Percentiles rank a stretch among this genome's conserved stretches.
These are phyloP conservation scores for Heliornis fulica DNA, from an alignment of 2,113 vertebrate species.

Conservation along the genomic window DNA sequence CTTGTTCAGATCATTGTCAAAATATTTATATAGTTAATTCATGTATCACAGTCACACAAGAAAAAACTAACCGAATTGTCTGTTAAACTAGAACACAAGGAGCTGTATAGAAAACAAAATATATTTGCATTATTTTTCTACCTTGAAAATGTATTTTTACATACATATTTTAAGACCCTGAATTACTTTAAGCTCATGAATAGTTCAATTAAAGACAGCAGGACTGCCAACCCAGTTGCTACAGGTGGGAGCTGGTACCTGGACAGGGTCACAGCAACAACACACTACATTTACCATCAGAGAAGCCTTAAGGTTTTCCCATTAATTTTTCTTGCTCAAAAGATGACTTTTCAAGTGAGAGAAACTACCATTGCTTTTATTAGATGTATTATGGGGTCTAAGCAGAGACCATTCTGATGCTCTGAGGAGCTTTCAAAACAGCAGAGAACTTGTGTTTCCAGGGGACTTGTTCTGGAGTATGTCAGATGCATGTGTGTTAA, in stretches of 20 bases:
- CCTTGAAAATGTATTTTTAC: not conserved
- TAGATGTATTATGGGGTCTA: not conserved
- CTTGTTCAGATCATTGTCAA: not conserved
- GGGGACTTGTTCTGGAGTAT: not conserved
- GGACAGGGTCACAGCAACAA: not conserved
- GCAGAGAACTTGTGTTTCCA: not conserved
- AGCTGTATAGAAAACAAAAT: not conserved
- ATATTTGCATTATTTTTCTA: not conserved
- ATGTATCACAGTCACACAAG: not conserved
- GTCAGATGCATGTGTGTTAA: not conserved
- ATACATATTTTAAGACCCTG: not conserved
- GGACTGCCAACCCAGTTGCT: not conserved
- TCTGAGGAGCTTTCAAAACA: not conserved
- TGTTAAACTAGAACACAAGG: not conserved
- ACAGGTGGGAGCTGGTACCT: not conserved
- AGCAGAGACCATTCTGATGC: not conserved
- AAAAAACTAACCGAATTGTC: not conserved
- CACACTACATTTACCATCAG: rapidly evolving
- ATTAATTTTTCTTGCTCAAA: not conserved
- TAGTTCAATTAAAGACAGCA: not conserved
- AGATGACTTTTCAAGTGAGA: not conserved
- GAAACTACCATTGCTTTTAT: not conserved
- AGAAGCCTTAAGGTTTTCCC: not conserved
- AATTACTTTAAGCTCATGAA: not conserved
- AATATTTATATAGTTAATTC: not conserved